phyloP scores from a whole-genome alignment of 2,888 invertebrate species.

The Hypselothyrea guttata region DNA sequence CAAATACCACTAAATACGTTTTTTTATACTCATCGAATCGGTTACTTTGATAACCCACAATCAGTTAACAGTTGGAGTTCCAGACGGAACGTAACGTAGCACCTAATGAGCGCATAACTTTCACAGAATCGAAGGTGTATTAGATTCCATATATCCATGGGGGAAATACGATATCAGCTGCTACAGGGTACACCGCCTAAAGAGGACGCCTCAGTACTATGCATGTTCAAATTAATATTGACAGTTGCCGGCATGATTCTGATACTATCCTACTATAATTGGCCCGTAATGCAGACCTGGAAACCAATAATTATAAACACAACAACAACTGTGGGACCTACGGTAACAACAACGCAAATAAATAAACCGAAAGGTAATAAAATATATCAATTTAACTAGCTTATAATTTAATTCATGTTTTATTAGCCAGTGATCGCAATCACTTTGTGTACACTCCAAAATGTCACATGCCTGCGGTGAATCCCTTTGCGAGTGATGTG shows the following conservation, averaged over 20 bases:
- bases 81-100: neutral
- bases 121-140: neutral
- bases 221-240: neutral
- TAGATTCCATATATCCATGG: slow-evolving; percentile 4
- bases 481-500: slow-evolving; percentile 84
- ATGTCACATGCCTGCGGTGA: slow-evolving; percentile 85
- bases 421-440: slow-evolving; percentile 42
- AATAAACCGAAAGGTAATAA: neutral
- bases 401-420: neutral
- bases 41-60: slow-evolving; percentile 9
- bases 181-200: neutral
- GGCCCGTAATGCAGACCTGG: neutral
- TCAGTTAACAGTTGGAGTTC: slow-evolving; percentile 24
- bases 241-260: slow-evolving; percentile 1
- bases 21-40: neutral
- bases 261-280: neutral
- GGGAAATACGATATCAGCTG: slow-evolving; percentile 9
- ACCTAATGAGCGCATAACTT: neutral
- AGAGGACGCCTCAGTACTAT: neutral
- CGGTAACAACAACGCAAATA: neutral
- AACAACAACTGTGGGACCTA: neutral
- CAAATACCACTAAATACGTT: neutral
- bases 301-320: neutral
- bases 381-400: neutral
- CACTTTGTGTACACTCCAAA: slow-evolving; percentile 83